These are phyloP conservation scores for Biston stratarius DNA, from an alignment of 2,888 invertebrate genomes.

Conservation along the genomic window DNA sequence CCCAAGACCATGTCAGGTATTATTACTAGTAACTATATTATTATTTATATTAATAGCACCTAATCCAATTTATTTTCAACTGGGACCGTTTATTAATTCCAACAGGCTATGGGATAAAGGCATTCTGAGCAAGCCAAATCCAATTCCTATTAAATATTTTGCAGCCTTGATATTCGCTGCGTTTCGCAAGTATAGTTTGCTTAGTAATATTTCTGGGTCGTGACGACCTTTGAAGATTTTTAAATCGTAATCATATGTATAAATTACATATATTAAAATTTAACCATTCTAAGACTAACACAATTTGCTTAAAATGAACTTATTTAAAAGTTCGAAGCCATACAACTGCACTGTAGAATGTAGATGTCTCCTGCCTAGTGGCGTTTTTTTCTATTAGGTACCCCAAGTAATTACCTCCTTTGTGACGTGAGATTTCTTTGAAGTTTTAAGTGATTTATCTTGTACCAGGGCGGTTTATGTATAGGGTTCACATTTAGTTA, in stretches of 20 bases:
- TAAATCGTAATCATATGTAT: conserved; percentile 1
- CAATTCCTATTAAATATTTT: background rate
- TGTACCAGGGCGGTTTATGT: conserved; percentile 51
- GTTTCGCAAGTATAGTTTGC: conserved; percentile 31
- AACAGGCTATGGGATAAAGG: background rate
- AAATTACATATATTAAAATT: conserved; percentile 1
- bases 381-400: conserved; percentile 27
- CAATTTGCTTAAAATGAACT: conserved; percentile 1
- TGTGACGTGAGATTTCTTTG: conserved; percentile 48
- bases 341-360: conserved; percentile 6
- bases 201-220: conserved; percentile 19
- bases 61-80: background rate
- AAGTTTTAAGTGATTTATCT: conserved; percentile 61
- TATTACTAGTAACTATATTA: no score
- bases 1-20: background rate
- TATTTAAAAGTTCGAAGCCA: conserved; percentile 2
- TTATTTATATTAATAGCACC: no score
- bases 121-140: conserved; percentile 33
- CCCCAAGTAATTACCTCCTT: conserved; percentile 39
- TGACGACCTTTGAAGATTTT: conserved; percentile 14
- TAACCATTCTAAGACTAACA: background rate
- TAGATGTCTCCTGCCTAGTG: conserved; percentile 15
- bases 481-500: conserved; percentile 52
- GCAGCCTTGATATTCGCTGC: conserved; percentile 14
- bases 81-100: background rate